Conservation (phyloP, 2,113 vertebrate species). For the Turdus rufiventris region DNA sequence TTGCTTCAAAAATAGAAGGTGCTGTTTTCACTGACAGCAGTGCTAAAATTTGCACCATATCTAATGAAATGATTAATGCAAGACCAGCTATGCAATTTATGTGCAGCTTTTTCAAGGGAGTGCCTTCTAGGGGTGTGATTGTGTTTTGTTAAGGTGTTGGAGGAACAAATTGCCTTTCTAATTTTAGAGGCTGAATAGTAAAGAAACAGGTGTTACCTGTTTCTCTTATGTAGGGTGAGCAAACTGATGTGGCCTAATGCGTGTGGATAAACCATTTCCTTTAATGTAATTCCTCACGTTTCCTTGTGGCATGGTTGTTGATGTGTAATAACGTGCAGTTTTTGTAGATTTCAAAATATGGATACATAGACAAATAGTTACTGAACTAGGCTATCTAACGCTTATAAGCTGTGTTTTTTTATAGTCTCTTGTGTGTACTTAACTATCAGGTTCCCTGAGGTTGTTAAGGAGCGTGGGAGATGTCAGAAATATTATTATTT, state of each 20-base stretch:
- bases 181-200: neutral
- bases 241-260: neutral
- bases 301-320: neutral
- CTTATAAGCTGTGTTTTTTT: neutral
- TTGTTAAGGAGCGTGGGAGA: neutral
- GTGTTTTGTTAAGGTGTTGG: neutral
- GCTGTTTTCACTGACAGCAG: neutral
- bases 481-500: neutral
- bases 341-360: neutral
- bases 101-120: neutral
- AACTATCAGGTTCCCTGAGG: neutral
- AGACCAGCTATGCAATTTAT: fast-evolving
- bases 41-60: neutral
- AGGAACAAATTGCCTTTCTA: neutral
- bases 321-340: neutral
- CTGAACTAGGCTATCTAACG: neutral
- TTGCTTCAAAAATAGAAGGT: neutral
- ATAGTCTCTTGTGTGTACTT: neutral
- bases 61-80: neutral
- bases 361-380: neutral
- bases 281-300: neutral
- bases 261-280: neutral
- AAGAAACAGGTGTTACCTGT: neutral
- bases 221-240: neutral
- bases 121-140: neutral